Evolutionary conservation across 1,140 invertebrate species (phyloP), one percentile per base, ranked within the genome.

Genomic region (Drosophila suzukii): DNA sequence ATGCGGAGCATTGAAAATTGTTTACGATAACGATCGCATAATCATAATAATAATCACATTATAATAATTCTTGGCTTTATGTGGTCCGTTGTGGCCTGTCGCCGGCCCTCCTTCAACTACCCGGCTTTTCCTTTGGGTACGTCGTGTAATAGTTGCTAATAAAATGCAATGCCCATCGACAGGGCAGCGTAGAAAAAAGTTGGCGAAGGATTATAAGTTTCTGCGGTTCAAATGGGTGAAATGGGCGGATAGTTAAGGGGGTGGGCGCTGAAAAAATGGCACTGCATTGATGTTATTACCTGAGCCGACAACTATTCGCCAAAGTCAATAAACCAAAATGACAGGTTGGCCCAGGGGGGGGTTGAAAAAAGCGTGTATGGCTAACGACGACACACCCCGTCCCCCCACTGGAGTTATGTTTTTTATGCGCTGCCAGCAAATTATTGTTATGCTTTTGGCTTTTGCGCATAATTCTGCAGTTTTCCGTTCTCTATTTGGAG

Each of bases 21-120:
- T 89, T 89, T 89, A 89, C 85, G 84, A 89, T 89, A 89, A 89
- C 74, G 84, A 90, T 89, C 80, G 85, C 84, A 89, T 89, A 90
- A 89, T 89, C 84, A 89, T 89, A 89, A 89, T 89, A 89, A 89
- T 89, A 89, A 90, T 89, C 84, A 89, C 84, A 89, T 89, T 90
- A 89, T 89, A 89, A 89, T 89, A 89, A 89, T 89, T 89, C 85
- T 84, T 84, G 65, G 74, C 84, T 90, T 89, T 90, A 84, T 90
- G 82, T 38, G 51, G 78, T 65, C 58, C 70, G 68, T 51, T 43
- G 60, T 78, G 70, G 66, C 63, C 73, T 74, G 51, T 68, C 50
- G 17, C 57, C 39, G 36, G 15, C 32, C 2, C 32, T 61, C 46
- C 53, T 49, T 15, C 30, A 36, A 60, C 36, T 39, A 10, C 66